Conservation (phyloP, 2,888 invertebrate species). For the Drosophila infuscata region DNA sequence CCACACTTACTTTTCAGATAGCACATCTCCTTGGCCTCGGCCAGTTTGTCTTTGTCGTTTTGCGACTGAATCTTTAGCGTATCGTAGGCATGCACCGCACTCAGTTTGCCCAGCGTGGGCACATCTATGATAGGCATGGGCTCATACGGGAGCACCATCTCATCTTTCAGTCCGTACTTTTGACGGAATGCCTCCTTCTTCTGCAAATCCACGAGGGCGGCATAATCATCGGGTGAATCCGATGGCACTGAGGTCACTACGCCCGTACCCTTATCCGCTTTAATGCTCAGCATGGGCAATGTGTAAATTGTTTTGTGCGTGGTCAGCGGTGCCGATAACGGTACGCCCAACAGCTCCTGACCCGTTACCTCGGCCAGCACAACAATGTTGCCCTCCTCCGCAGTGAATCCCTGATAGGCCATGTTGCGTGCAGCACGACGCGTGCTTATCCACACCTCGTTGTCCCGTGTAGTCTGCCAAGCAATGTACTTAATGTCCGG, state of each 20-base stretch:
- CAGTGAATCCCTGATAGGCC: slow-evolving; percentile 96
- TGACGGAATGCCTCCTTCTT: slow-evolving; percentile 96
- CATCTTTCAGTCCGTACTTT: slow-evolving; percentile 92
- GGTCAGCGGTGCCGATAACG: slow-evolving; percentile 94
- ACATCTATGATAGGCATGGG: slow-evolving; percentile 96
- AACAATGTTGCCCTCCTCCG: slow-evolving; percentile 91
- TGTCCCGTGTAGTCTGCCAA: slow-evolving; percentile 89
- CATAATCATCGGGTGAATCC: slow-evolving; percentile 99
- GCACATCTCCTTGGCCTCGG: slow-evolving; percentile 97
- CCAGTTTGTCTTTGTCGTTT: slow-evolving; percentile 97
- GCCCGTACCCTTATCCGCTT: slow-evolving; percentile 99
- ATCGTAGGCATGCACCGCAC: slow-evolving; percentile 94
- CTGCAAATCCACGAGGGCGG: slow-evolving; percentile 96
- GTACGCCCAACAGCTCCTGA: slow-evolving; percentile 92
- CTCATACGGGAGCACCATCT: slow-evolving; percentile 88
- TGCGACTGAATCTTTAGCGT: slow-evolving; percentile 98
- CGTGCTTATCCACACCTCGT: slow-evolving; percentile 95
- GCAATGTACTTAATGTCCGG: slow-evolving; percentile 98
- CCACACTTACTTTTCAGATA: slow-evolving; percentile 87
- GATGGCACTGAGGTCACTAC: slow-evolving; percentile 99
- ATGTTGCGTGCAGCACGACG: slow-evolving; percentile 96
- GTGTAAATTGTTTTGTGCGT: slow-evolving; percentile 94
- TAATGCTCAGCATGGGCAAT: slow-evolving; percentile 98
- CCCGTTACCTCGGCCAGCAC: slow-evolving; percentile 90
- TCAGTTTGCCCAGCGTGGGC: slow-evolving; percentile 94